Conservation (phyloP, 2,797 vertebrate genomes). For the Xiphophorus birchmanni region DNA sequence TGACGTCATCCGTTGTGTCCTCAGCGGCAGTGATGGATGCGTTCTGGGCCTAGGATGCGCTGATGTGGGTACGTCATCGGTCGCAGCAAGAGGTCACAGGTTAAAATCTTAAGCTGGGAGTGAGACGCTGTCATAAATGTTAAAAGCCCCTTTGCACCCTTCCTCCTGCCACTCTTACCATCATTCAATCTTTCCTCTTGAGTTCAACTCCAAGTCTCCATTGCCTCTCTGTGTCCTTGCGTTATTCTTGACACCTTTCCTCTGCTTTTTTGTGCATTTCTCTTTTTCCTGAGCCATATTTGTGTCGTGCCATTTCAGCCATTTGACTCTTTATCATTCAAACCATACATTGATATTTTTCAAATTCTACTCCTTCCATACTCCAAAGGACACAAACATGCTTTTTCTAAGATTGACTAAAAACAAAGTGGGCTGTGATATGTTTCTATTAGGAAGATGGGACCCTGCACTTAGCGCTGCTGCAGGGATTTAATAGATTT, state of each 20-base stretch:
- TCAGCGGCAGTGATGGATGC: slow-evolving; percentile 95
- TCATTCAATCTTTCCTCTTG: slow-evolving; percentile 44
- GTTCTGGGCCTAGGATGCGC: slow-evolving; percentile 93
- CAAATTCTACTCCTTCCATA: slow-evolving; percentile 29
- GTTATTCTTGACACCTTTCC: slow-evolving; percentile 28
- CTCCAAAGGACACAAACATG: slow-evolving; percentile 42
- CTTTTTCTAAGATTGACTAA: slow-evolving; percentile 38
- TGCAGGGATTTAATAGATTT: slow-evolving; percentile 77
- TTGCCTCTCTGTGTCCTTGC: slow-evolving; percentile 29
- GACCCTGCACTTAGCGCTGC: slow-evolving; percentile 72
- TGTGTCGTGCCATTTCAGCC: slow-evolving; percentile 22
- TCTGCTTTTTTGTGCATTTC: not conserved
- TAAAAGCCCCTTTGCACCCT: slow-evolving; percentile 1
- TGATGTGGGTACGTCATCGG: slow-evolving; percentile 88
- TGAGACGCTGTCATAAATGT: slow-evolving; percentile 57
- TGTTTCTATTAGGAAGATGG: slow-evolving; percentile 71
- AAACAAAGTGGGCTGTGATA: slow-evolving; percentile 70
- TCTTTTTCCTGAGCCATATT: slow-evolving; percentile 9
- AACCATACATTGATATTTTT: slow-evolving; percentile 59
- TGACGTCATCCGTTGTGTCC: slow-evolving; percentile 95
- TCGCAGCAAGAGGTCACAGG: slow-evolving; percentile 54
- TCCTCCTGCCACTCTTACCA: slow-evolving; percentile 19
- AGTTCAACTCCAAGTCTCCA: slow-evolving; percentile 34
- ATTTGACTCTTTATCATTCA: slow-evolving; percentile 17
- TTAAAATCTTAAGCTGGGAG: slow-evolving; percentile 65